phyloP scores from a whole-genome alignment of 2,113 vertebrate genomes.

The Taurulus bubalis region DNA sequence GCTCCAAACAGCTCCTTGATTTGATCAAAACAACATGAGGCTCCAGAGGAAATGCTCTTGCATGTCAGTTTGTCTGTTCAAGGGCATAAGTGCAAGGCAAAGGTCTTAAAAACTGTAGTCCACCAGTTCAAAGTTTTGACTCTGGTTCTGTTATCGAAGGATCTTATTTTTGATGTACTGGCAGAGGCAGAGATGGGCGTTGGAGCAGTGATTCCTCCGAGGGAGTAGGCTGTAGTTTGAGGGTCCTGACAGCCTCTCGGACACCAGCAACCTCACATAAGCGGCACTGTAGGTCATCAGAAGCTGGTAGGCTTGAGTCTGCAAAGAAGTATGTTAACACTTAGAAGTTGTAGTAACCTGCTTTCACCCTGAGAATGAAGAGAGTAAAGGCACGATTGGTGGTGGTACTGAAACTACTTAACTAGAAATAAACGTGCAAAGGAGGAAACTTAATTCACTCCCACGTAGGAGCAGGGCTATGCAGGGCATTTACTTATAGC shows the following conservation, averaged over 20 bases:
- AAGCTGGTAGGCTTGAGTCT: constrained; percentile 82
- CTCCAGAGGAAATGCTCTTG: not conserved
- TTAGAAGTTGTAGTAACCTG: not conserved
- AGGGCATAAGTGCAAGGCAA: not conserved
- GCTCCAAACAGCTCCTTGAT: not conserved
- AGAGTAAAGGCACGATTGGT: not conserved
- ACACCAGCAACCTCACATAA: constrained; percentile 82
- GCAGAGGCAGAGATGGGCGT: constrained; percentile 80
- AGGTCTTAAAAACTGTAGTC: not conserved
- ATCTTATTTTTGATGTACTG: constrained; percentile 80
- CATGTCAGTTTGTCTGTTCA: constrained; percentile 2
- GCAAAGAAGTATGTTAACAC: constrained; percentile 4
- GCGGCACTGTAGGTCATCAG: constrained; percentile 84
- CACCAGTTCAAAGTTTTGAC: not conserved
- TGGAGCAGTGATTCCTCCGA: constrained; percentile 72
- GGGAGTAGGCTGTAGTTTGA: constrained; percentile 36
- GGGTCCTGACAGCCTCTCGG: constrained; percentile 67
- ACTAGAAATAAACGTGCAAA: not conserved
- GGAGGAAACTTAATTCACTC: not conserved
- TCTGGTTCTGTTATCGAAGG: constrained; percentile 50
- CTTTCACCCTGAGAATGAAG: not conserved
- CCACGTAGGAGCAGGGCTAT: not conserved
- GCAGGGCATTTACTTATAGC: too few species aligned
- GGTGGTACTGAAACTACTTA: not conserved
- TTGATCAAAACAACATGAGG: not conserved